Evolutionary conservation across 2,888 invertebrate species (phyloP).

Genomic region (Tuberolachnus salignus): DNA sequence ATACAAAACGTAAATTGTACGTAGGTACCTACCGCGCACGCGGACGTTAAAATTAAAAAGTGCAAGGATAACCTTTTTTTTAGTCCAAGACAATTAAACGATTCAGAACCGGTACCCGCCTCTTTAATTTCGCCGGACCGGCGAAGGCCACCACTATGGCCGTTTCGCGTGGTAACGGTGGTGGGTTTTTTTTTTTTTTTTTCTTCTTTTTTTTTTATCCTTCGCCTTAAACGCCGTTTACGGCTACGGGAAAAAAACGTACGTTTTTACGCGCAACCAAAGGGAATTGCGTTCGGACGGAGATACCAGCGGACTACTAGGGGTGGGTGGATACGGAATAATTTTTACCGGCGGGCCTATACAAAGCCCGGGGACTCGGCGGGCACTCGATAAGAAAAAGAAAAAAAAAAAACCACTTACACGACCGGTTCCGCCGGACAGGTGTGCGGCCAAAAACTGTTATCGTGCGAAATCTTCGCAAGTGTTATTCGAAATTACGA

Average conservation of each 20-base stretch:
- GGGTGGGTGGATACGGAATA: background rate
- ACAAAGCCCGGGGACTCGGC: background rate
- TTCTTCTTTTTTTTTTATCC: no score
- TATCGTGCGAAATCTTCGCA: slow-evolving; percentile 23
- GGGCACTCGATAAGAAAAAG: background rate
- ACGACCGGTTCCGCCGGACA: background rate
- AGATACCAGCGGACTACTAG: background rate
- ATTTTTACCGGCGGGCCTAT: background rate
- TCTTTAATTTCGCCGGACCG: background rate
- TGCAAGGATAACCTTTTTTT: background rate
- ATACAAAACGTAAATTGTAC: background rate
- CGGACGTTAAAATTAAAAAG: background rate
- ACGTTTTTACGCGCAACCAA: slow-evolving; percentile 4
- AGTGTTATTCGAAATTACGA: background rate
- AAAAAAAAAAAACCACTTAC: no score
- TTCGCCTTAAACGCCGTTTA: background rate
- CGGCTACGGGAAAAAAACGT: background rate
- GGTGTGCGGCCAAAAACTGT: background rate
- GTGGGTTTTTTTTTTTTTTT: no score
- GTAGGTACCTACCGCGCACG: no score
- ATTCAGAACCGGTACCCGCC: background rate
- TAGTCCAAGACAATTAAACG: background rate
- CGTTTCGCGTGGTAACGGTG: background rate
- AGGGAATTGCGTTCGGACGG: background rate
- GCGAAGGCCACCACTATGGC: background rate